Conservation (phyloP, 2,888 invertebrate species). For the Pachycephus smyrnensis region DNA sequence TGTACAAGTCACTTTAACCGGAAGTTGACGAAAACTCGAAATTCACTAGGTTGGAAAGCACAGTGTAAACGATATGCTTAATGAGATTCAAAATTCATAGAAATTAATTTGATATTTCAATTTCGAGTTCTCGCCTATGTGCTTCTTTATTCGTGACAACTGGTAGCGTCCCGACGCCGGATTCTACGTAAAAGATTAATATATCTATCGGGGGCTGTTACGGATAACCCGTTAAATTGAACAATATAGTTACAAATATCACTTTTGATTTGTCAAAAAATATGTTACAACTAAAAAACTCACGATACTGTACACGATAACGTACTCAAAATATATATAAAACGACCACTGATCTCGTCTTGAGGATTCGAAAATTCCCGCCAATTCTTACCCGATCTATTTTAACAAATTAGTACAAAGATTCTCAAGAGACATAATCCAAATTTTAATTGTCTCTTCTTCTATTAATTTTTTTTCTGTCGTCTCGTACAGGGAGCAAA, state of each 20-base stretch:
- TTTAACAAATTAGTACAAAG: not conserved
- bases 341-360: slow-evolving; percentile 34
- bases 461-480: not conserved
- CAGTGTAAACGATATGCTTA: slow-evolving; percentile 1
- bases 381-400: not conserved
- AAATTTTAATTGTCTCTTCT: not conserved
- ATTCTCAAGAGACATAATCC: not conserved
- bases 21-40: not conserved
- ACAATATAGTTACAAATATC: slow-evolving; percentile 36
- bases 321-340: slow-evolving; percentile 48
- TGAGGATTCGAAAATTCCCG: not conserved
- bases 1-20: slow-evolving; percentile 35
- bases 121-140: not conserved
- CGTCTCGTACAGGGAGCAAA: not conserved
- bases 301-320: slow-evolving; percentile 46
- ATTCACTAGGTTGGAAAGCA: not conserved
- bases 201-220: slow-evolving; percentile 1
- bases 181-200: not conserved
- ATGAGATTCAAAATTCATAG: slow-evolving; percentile 14
- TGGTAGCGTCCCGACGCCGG: not conserved
- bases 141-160: not conserved
- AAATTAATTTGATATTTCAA: not conserved
- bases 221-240: slow-evolving; percentile 4
- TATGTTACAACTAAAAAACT: slow-evolving; percentile 30
- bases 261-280: slow-evolving; percentile 45